Percentiles rank a stretch among this genome's conserved stretches.
These are phyloP conservation scores for Dendroctonus ponderosae DNA, from an alignment of 1,140 invertebrate genomes.

Conservation along the genomic window DNA sequence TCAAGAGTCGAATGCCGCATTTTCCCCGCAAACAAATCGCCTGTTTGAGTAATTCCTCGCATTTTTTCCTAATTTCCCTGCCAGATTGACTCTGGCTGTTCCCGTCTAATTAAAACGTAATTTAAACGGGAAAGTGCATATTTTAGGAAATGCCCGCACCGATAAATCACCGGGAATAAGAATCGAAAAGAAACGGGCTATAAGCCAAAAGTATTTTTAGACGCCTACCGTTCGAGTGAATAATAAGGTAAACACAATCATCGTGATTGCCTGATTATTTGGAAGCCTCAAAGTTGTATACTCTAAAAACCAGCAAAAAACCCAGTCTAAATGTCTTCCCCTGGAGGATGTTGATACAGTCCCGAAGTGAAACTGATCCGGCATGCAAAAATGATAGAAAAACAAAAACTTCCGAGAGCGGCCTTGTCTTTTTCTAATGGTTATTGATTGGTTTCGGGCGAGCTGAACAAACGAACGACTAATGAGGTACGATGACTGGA, in stretches of 20 bases:
- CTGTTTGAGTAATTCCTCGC: too few species aligned
- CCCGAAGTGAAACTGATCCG: too few species aligned
- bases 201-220: conserved; percentile 26
- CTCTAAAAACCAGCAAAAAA: too few species aligned
- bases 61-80: too few species aligned
- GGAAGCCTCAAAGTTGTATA: too few species aligned
- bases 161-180: conserved; percentile 14
- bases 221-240: conserved; percentile 1
- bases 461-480: conserved; percentile 1
- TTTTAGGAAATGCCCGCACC: conserved; percentile 11
- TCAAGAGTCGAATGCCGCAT: too few species aligned
- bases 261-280: conserved; percentile 11
- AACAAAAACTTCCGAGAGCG: too few species aligned
- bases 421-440: neutral
- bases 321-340: too few species aligned
- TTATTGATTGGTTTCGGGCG: neutral
- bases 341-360: too few species aligned
- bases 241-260: conserved; percentile 22
- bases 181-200: conserved; percentile 13
- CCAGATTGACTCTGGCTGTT: too few species aligned
- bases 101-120: neutral
- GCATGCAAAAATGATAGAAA: too few species aligned
- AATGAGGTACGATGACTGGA: neutral
- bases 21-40: too few species aligned
- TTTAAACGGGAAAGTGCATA: conserved; percentile 4